Evolutionary conservation across 2,888 invertebrate genomes (phyloP), one percentile per base, ranked within the genome.

Genomic region (Andrena dorsata): DNA sequence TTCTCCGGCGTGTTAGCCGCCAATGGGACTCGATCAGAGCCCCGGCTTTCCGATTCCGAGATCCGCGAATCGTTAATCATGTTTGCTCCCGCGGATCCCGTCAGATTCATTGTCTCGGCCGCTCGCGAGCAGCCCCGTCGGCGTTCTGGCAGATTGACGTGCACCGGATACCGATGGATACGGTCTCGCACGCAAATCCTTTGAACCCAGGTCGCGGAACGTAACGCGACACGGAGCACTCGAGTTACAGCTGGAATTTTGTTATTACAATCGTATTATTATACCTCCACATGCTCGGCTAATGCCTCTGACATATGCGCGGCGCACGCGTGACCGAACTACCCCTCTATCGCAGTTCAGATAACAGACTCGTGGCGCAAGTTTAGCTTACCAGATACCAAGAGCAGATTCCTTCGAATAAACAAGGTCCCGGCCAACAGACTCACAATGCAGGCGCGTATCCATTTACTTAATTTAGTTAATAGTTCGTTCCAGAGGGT

Each of bases 61-160:
- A n/a, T 56, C 41, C 66, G 56, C 20, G 20, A 56, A 41, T 71
- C 63, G 53, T 71, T 64, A n/a, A 64, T 71, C n/a, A n/a, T 23
- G 16, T 41, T 70, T 30, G 4, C 61, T 13, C 7, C 32, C n/a
- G 5, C 5, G 35, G 32, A 2, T 63, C 51, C 23, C 10, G 23
- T 26, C 51, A 5, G 23, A 10, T 13, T 63, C 56, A 5, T 32
- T 32, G n/a, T 66, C 49, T 60, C 2, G 8, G 20, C 41, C 32
- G 16, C 26, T 20, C 28, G 49, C 26, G 8, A n/a, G 30, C n/a
- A 49, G 28, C 49, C 26, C 23, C 8, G n/a, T 65, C 28, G 23
- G 1, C 53, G 23, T 8, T 4, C 56, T 0, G 23, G 13, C 10
- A 16, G 41, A 41, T 16, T 1, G 56, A n/a, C 20, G 20, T 20